phyloP scores from a whole-genome alignment of 2,888 invertebrate species.

The Cordylochernes scorpioides region DNA sequence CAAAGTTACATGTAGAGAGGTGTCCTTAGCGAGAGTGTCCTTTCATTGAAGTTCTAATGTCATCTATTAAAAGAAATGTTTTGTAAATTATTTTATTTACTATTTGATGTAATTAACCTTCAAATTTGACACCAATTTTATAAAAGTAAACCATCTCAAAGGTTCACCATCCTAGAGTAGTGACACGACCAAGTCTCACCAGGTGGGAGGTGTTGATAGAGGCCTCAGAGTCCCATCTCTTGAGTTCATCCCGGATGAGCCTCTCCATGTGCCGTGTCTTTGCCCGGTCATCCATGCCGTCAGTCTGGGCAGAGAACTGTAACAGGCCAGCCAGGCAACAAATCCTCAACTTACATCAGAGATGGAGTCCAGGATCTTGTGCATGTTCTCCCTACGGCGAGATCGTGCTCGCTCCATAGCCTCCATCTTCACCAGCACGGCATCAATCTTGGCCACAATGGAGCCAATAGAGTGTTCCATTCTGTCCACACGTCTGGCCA shows the following conservation, averaged over 20 bases:
- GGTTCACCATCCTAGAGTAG: too few relatives aligned
- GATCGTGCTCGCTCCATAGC: constrained; percentile 27
- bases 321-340: neutral
- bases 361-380: constrained; percentile 18
- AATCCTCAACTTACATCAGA: constrained; percentile 20
- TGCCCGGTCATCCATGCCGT: constrained; percentile 18
- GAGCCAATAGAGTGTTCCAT: constrained; percentile 28
- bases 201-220: too few relatives aligned
- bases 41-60: too few relatives aligned
- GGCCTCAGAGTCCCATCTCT: constrained; percentile 21
- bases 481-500: constrained; percentile 26
- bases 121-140: too few relatives aligned
- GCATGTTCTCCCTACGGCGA: constrained; percentile 26
- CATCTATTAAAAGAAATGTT: too few relatives aligned
- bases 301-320: constrained; percentile 4
- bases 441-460: constrained; percentile 27
- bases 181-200: too few relatives aligned
- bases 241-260: constrained; percentile 23
- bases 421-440: constrained; percentile 26
- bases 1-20: too few relatives aligned
- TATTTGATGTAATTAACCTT: too few relatives aligned
- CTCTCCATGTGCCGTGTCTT: constrained; percentile 24
- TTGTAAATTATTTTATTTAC: too few relatives aligned
- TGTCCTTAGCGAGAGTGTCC: too few relatives aligned
- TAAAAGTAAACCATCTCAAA: too few relatives aligned